Base-by-base conservation (phyloP, 1,140 invertebrate species). In the Homalodisca vitripennis region DNA sequence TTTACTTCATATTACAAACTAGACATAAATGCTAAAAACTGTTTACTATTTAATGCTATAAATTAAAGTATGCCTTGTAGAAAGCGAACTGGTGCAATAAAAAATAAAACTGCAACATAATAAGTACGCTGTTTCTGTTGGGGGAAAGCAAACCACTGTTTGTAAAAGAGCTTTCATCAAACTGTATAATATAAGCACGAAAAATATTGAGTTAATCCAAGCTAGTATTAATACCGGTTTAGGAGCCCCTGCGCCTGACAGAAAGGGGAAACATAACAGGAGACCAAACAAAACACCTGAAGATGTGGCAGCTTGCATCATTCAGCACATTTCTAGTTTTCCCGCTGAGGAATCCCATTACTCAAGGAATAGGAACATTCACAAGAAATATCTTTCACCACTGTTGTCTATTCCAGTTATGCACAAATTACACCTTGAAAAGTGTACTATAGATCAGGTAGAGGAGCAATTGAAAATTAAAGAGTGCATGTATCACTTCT, bases 221-320 rank as follows among this genome's bases (percentile, higher is more conserved):
- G 27, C 20, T 6, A 17, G 14, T 30, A 6, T 60, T n/a, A 60
- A 68, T 20, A 32, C 20, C 14, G 68, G 57, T 20, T 13, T 47
- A 41, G 32, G 3, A 64, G 68, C 26, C 1, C 55, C 68, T 63
- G 31, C 57, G 17, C 67, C 70, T 69, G 41, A 63, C 41, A 63
- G 47, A 67, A 53, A 31, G 24, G 41, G 48, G 17, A 67, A 70
- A 10, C 47, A 66, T 14, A 48, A 69, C 6, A 67, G 3, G 10
- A 65, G 57, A 69, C 48, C 66, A 31, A 30, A 68, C 47, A 67
- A 55, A 53, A 46, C 41, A 12, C 68, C 17, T 22, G 66, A 70
- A 51, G 53, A 70, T n/a, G 31, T 60, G n/a, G 29, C 1, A 10
- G 41, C 10, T 10, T 70, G 6, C n/a, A 51, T 55, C 24, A 68